Evolutionary conservation across 2,113 vertebrate genomes (phyloP).

Genomic region (Triplophysa rosa): DNA sequence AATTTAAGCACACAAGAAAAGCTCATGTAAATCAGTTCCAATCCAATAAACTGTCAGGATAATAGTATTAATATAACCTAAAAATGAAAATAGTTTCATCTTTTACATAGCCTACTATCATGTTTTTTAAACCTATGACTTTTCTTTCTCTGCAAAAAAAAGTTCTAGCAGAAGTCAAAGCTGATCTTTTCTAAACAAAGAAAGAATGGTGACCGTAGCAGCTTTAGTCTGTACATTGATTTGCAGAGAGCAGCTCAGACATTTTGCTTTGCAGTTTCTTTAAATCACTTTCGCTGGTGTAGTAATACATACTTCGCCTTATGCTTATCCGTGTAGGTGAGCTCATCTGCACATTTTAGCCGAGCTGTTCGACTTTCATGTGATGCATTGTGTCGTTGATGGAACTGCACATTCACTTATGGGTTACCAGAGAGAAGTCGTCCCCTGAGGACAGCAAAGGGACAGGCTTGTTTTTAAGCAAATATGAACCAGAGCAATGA

Average conservation of each 20-base stretch:
- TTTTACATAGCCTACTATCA: too few species aligned
- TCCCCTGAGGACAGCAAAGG: background rate
- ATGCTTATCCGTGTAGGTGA: background rate
- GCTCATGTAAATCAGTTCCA: background rate
- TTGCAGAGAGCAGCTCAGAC: too few species aligned
- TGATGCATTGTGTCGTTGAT: constrained; percentile 14
- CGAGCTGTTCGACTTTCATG: constrained; percentile 9
- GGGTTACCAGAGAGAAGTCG: background rate
- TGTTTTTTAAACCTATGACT: too few species aligned
- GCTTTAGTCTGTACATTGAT: too few species aligned
- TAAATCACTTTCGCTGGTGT: background rate
- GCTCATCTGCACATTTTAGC: background rate
- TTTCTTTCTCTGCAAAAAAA: too few species aligned
- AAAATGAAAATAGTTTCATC: too few species aligned
- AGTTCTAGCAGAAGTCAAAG: too few species aligned
- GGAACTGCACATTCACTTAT: constrained; percentile 21
- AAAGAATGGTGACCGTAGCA: too few species aligned
- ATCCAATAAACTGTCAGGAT: background rate
- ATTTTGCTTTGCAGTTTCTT: too few species aligned
- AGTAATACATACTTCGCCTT: background rate
- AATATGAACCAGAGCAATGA: constrained; percentile 23
- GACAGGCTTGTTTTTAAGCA: constrained; percentile 4
- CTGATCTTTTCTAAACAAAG: too few species aligned
- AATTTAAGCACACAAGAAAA: background rate
- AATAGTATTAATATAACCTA: background rate